phyloP scores from a whole-genome alignment of 1,140 invertebrate species.

The Andricus grossulariae region DNA sequence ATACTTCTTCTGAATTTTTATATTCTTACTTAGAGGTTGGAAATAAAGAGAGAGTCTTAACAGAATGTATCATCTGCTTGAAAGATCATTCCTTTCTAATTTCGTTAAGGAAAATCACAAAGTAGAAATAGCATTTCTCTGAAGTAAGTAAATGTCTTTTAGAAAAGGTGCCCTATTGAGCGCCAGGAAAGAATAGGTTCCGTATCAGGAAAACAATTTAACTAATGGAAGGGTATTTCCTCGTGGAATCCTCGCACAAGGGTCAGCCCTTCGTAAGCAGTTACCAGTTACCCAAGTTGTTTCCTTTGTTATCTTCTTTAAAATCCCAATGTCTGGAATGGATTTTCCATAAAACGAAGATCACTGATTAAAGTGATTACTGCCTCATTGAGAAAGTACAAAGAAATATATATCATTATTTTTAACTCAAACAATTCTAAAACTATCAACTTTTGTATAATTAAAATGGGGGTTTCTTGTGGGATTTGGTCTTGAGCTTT shows the following conservation, averaged over 20 bases:
- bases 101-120: not conserved
- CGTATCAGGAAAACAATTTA: conserved; percentile 70
- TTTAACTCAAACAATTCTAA: too few relatives aligned
- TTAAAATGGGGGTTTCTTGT: too few relatives aligned
- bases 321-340: too few relatives aligned
- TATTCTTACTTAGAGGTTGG: too few relatives aligned
- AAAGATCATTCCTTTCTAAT: conserved; percentile 10
- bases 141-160: conserved; percentile 33
- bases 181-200: conserved; percentile 48
- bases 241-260: conserved; percentile 43
- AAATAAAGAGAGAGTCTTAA: too few relatives aligned
- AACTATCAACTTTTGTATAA: too few relatives aligned
- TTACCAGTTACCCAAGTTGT: not conserved
- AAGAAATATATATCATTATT: too few relatives aligned
- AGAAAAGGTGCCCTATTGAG: conserved; percentile 40
- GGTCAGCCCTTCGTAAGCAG: not conserved
- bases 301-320: not conserved
- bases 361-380: too few relatives aligned
- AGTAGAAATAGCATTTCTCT: not conserved
- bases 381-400: too few relatives aligned
- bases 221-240: conserved; percentile 71
- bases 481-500: too few relatives aligned
- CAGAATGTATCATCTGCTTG: not conserved
- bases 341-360: too few relatives aligned
- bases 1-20: too few relatives aligned